Evolutionary conservation across 2,113 vertebrate genomes (phyloP).

Genomic region (Raja brachyura): DNA sequence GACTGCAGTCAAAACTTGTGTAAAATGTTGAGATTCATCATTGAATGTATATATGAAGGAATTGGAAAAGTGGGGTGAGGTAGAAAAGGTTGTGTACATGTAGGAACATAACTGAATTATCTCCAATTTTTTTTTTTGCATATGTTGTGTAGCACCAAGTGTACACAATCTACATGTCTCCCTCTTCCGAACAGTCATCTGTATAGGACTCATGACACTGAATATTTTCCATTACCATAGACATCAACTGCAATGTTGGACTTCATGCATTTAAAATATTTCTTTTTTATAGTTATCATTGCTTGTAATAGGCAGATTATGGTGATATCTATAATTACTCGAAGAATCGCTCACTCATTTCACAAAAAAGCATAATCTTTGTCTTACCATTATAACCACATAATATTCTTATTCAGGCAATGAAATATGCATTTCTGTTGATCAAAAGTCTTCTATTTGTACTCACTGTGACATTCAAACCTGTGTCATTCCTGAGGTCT

Average conservation of each 20-base stretch:
- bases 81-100: not conserved
- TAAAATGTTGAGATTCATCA: not conserved
- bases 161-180: not conserved
- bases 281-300: not conserved
- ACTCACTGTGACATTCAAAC: not conserved
- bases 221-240: not conserved
- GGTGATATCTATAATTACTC: not conserved
- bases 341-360: not conserved
- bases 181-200: not conserved
- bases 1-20: not conserved
- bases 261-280: not conserved
- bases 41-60: not conserved
- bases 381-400: not conserved
- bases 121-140: not conserved
- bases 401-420: not conserved
- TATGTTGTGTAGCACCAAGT: not conserved
- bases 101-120: not conserved
- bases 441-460: not conserved
- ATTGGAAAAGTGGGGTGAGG: too few species aligned
- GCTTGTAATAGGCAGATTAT: not conserved
- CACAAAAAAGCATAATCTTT: not conserved
- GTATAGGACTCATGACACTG: not conserved
- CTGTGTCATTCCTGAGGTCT: not conserved
- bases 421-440: not conserved
- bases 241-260: not conserved